phyloP scores from a whole-genome alignment of 2,113 vertebrate species.

The Chitala chitala region DNA sequence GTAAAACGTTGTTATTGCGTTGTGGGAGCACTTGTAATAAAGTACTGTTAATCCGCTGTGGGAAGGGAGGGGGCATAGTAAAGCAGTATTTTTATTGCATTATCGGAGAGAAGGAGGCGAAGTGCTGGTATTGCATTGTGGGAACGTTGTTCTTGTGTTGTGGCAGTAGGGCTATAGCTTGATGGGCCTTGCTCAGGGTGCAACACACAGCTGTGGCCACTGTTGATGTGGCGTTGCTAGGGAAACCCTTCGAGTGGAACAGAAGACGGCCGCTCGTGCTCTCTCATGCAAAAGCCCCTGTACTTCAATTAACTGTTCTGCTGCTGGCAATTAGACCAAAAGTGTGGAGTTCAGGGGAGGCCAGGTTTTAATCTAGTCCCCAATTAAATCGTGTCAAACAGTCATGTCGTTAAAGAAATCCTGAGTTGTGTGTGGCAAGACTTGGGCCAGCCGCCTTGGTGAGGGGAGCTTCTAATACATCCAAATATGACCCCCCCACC shows the following conservation, averaged over 20 bases:
- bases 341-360: slow-evolving; percentile 50
- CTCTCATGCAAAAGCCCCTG: slow-evolving; percentile 32
- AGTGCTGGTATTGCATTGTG: neutral
- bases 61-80: neutral
- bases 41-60: neutral
- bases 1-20: neutral
- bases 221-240: slow-evolving; percentile 34
- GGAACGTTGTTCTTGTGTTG: neutral
- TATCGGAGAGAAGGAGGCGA: neutral
- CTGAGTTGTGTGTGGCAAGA: slow-evolving; percentile 1
- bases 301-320: slow-evolving; percentile 46
- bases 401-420: slow-evolving; percentile 33
- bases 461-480: neutral
- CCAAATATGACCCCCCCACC: neutral
- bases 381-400: slow-evolving; percentile 52
- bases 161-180: neutral
- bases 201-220: slow-evolving; percentile 12
- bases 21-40: neutral
- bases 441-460: neutral
- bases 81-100: slow-evolving; percentile 3
- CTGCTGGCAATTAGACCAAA: slow-evolving; percentile 52
- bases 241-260: slow-evolving; percentile 29
- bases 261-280: neutral
- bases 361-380: slow-evolving; percentile 52
- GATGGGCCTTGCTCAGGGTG: slow-evolving; percentile 16